A percentile compares a stretch with the other conserved stretches of the same genome.
These are phyloP conservation scores for Pomatorhinus ruficollis DNA, from an alignment of 2,113 vertebrate genomes.

Conservation along the genomic window DNA sequence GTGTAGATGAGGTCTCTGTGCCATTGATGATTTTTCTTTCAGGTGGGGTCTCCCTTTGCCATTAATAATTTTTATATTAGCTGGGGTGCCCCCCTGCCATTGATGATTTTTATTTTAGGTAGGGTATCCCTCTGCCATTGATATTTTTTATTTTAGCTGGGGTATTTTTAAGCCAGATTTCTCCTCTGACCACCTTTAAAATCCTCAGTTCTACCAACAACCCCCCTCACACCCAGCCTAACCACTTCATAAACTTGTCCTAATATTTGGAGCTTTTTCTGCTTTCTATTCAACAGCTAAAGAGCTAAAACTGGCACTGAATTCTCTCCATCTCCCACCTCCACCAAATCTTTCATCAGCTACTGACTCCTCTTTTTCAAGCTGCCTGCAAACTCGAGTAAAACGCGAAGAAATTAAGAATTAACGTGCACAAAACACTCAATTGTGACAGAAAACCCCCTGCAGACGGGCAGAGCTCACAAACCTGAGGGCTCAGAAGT, in stretches of 20 bases:
- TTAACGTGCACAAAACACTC: background rate
- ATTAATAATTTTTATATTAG: accelerated
- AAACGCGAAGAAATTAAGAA: background rate
- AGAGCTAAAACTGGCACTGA: background rate
- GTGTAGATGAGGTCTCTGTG: too few species aligned
- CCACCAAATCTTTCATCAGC: background rate
- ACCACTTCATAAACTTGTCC: background rate
- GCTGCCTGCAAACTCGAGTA: background rate
- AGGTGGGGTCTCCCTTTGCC: too few species aligned
- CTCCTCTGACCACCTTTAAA: background rate
- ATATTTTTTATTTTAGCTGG: accelerated
- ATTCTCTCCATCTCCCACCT: background rate
- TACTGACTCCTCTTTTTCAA: background rate
- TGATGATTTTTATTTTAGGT: accelerated
- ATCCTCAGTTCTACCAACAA: background rate
- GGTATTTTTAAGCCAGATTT: background rate
- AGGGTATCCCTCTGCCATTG: background rate
- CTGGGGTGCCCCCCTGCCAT: accelerated
- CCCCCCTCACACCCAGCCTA: background rate
- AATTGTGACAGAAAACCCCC: accelerated
- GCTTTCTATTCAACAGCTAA: background rate
- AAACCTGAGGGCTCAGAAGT: accelerated
- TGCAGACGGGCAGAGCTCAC: background rate
- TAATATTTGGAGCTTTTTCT: background rate
- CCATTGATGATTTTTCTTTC: too few species aligned